Evolutionary conservation across 2,113 vertebrate genomes (phyloP).

Genomic region (Cavia aperea): DNA sequence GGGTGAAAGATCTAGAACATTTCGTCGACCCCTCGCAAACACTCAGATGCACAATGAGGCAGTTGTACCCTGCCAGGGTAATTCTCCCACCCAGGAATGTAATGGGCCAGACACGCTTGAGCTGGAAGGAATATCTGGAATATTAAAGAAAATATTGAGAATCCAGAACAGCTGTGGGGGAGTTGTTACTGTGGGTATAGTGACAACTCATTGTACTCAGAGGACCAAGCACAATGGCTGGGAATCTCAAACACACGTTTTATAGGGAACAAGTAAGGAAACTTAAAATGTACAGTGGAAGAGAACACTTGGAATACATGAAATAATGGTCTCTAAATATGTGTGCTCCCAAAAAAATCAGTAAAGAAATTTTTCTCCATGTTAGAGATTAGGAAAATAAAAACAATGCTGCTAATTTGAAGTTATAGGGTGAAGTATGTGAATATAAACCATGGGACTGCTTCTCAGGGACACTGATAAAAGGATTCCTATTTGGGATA

Average conservation of each 20-base stretch:
- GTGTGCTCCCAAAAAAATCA: neutral
- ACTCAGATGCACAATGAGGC: neutral
- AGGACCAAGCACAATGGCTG: neutral
- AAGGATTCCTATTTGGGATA: constrained; percentile 32
- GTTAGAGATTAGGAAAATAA: neutral
- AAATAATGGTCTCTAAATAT: constrained; percentile 21
- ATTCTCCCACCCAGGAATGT: neutral
- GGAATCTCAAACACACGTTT: neutral
- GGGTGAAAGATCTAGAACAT: neutral
- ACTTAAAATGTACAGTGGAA: neutral
- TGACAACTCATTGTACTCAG: neutral
- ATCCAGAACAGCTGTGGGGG: neutral
- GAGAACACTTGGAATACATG: neutral
- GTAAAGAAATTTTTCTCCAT: neutral
- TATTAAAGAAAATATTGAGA: neutral
- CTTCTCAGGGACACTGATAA: neutral
- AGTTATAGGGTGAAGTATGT: constrained; percentile 26
- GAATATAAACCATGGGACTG: neutral
- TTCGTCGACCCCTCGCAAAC: neutral
- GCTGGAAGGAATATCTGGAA: neutral
- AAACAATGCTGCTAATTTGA: neutral
- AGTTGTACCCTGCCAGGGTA: neutral
- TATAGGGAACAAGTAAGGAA: neutral
- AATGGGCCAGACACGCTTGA: neutral
- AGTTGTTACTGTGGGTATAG: neutral